Evolutionary conservation across 2,113 vertebrate genomes (phyloP), one percentile per base, ranked within the genome.

Genomic region (Tenebrosternarchus preto): DNA sequence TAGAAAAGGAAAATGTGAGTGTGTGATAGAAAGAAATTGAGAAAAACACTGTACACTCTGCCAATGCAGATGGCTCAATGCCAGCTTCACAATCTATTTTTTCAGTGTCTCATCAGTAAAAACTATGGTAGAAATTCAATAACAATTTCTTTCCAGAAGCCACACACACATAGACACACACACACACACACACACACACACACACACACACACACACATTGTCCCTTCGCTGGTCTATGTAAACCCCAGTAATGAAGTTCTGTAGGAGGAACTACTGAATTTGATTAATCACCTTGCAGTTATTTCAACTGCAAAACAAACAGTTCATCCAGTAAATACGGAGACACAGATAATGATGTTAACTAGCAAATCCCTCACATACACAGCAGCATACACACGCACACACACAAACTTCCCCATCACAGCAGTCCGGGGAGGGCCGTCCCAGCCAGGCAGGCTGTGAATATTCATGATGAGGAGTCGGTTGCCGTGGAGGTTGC

Each of bases 381-480:
- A 9, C n/a, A 57, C 50, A n/a, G n/a, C 36, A 9, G 9, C 61
- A 12, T 36, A 12, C 27, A 29, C 63, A 43, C 71, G 25, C 46
- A 50, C 36, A 33, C 70, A 2, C 55, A 43, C 70, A 2, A 39
- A 43, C 50, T 27, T 12, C 24, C 27, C 31, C 39, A 31, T 67
- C 69, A 24, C 61, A 73, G 39, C 2, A n/a, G 57, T 66, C 64
- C 56, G 61, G 66, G 27, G 84, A 71, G 79, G 84, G 88, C 89
- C 85, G 83, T 86, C 87, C 88, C 87, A 88, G 84, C 80, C 82
- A 69, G 66, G 83, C 86, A 86, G 70, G 0, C 22, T 72, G 80
- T 92, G 92, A 93, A 92, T 93, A 93, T 93, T 93, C 92, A 92
- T 93, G 91, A 80, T 46, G 79, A 87, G 86, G 88, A 90, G 87